Evolutionary conservation across 2,113 vertebrate species (phyloP).

Genomic region (Pygoscelis antarcticus): DNA sequence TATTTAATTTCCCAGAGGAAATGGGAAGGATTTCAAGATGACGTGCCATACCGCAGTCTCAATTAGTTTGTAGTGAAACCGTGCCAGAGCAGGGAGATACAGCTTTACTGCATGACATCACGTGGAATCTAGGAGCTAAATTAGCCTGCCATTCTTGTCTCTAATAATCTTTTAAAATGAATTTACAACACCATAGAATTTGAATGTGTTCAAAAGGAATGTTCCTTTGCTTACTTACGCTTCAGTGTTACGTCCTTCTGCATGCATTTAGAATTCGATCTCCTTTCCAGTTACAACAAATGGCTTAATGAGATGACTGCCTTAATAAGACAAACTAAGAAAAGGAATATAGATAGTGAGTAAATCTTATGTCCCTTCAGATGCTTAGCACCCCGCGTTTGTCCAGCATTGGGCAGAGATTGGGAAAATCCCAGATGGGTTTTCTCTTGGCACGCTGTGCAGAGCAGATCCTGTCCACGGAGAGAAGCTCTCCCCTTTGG

Average conservation of each 20-base stretch:
- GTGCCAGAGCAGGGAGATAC: not conserved
- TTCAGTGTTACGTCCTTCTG: not conserved
- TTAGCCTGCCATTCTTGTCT: not conserved
- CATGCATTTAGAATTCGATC: not conserved
- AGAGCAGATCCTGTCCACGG: not conserved
- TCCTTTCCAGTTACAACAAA: not conserved
- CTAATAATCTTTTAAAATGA: not conserved
- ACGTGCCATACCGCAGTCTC: not conserved
- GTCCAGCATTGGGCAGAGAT: accelerated
- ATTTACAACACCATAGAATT: not conserved
- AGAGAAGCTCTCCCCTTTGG: not conserved
- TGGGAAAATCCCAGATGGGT: not conserved
- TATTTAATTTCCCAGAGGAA: not conserved
- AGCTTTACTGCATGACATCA: not conserved
- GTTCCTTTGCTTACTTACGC: not conserved
- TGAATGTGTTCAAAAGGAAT: not conserved
- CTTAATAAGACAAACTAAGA: not conserved
- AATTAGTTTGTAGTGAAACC: slow-evolving; percentile 1
- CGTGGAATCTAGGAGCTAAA: not conserved
- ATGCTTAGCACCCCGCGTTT: accelerated
- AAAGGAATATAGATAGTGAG: not conserved
- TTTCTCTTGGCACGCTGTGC: not conserved
- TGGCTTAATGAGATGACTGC: not conserved
- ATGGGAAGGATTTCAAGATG: not conserved
- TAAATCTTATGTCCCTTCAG: not conserved